Conservation (phyloP, 1,140 invertebrate genomes). For the Sminthurides bifidus region DNA sequence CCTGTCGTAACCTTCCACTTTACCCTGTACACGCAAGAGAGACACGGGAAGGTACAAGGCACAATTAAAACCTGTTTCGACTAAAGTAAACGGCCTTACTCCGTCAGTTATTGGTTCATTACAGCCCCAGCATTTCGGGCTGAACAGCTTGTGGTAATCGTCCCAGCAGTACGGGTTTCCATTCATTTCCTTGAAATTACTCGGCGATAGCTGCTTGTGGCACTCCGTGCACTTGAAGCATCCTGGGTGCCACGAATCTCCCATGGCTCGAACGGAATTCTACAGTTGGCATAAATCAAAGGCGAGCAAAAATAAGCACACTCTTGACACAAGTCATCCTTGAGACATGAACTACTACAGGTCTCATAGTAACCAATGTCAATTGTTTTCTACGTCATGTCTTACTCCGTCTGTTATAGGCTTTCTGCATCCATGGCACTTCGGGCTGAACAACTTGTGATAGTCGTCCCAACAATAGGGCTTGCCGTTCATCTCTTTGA, state of each 20-base stretch:
- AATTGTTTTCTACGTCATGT: too few species aligned
- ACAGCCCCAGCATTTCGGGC: conserved; percentile 52
- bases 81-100: too few species aligned
- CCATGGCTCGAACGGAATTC: conserved; percentile 12
- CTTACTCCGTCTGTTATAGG: conserved; percentile 46
- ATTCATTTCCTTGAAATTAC: conserved; percentile 53
- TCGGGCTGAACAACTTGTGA: conserved; percentile 49
- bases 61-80: too few species aligned
- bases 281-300: neutral
- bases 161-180: conserved; percentile 49
- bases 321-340: too few species aligned
- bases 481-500: conserved; percentile 51
- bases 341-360: too few species aligned
- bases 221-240: conserved; percentile 53
- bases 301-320: too few species aligned
- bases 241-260: conserved; percentile 21
- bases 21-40: too few species aligned
- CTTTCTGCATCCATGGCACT: conserved; percentile 50
- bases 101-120: conserved; percentile 44
- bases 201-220: conserved; percentile 46
- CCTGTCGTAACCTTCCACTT: too few species aligned
- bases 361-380: too few species aligned
- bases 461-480: conserved; percentile 56
- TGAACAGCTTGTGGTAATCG: conserved; percentile 52
- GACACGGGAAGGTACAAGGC: too few species aligned